Base-by-base conservation (phyloP, 2,797 vertebrate species). In the Acanthiza pusilla region DNA sequence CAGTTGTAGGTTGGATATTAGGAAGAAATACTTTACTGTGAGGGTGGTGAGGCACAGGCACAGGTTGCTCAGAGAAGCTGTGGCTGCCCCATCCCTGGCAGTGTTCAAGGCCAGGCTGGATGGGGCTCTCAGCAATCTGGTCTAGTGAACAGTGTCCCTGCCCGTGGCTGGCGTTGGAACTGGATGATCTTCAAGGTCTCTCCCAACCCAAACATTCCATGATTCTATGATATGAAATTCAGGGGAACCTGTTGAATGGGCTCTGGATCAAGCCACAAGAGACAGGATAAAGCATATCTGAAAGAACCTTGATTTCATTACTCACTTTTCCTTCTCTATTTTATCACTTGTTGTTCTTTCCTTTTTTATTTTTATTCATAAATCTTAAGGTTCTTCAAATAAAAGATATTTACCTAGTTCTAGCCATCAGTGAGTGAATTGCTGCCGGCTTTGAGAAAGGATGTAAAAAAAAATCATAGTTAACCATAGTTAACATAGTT, bases 21-120 rank as follows among this genome's bases (percentile, higher is more conserved):
- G 34, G 30, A 54, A 60, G 40, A 48, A 78, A 54, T 72, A 53
- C 34, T 60, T 32, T 2, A 7, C 13, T 47, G 53, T 20, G 45
- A 47, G 11, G 22, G 16, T 60, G 22, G 0, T 5, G 47, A 66
- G 40, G 66, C 9, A 2, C 26, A 21, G 30, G 26, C 0, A 32
- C 18, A 66, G 26, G 7, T 1, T 40, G 10, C 16, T 5, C 16
- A 60, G 47, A 66, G 60, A 23, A 47, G 54, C 23, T 42, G 22
- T 67, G 34, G 34, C 2, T 84, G 34, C 9, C 13, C 18, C 22
- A 66, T 60, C 67, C 19, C 22, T 36, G 67, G 18, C 2, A 85
- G 22, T 21, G 30, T 3, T 66, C 47, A 85, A 48, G 30, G 47
- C 23, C 67, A 67, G 61, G 60, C 1, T 60, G 19, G 22, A 90